These are phyloP conservation scores for Crocidura indochinensis DNA, from an alignment of 2,797 vertebrate genomes.

Conservation along the genomic window DNA sequence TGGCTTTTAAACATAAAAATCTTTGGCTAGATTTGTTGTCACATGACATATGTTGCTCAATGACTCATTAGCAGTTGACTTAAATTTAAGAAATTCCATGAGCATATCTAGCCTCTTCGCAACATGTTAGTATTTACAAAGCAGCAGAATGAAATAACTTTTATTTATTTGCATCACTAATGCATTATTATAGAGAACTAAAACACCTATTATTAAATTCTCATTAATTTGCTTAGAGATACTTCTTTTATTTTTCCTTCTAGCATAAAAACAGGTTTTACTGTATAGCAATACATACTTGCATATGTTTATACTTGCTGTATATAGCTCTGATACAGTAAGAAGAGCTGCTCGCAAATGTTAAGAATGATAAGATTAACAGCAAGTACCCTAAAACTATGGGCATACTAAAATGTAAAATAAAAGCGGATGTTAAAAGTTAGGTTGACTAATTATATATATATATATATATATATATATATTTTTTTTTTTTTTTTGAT, in stretches of 20 bases:
- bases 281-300: neutral
- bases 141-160: slow-evolving; percentile 31
- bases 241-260: slow-evolving; percentile 36
- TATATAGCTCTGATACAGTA: neutral
- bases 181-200: slow-evolving; percentile 49
- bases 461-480: no score
- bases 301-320: no score
- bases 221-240: slow-evolving; percentile 36
- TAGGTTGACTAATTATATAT: slow-evolving; percentile 43
- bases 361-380: slow-evolving; percentile 67
- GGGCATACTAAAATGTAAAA: slow-evolving; percentile 54
- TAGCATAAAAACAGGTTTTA: neutral
- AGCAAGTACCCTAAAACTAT: slow-evolving; percentile 19
- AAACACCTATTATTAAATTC: slow-evolving; percentile 45
- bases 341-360: slow-evolving; percentile 26
- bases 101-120: slow-evolving; percentile 29
- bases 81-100: slow-evolving; percentile 60
- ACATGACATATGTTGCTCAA: slow-evolving; percentile 64
- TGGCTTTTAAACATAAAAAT: slow-evolving; percentile 8
- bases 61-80: slow-evolving; percentile 51
- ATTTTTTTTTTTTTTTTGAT: no score
- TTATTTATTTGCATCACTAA: slow-evolving; percentile 60
- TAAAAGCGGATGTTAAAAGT: slow-evolving; percentile 27
- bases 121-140: slow-evolving; percentile 46
- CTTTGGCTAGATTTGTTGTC: slow-evolving; percentile 52